Evolutionary conservation across 1,140 invertebrate species (phyloP).

Genomic region (Schlechtendalia chinensis): DNA sequence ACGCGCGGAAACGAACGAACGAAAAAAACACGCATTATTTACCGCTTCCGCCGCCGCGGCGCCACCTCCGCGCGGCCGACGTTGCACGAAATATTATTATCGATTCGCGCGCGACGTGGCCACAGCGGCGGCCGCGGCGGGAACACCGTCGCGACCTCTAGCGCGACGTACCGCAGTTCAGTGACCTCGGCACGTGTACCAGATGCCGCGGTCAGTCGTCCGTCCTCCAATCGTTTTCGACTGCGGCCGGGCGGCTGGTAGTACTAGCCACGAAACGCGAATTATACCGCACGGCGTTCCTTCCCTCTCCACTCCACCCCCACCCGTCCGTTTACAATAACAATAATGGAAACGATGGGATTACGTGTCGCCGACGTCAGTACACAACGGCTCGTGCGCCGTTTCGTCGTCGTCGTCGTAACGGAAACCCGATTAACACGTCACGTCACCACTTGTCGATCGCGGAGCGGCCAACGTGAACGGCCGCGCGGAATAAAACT

Average conservation of each 20-base stretch:
- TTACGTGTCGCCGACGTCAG: no score
- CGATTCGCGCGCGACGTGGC: background rate
- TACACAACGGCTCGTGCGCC: background rate
- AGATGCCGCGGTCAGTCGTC: slow-evolving; percentile 48
- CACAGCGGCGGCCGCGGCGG: slow-evolving; percentile 10
- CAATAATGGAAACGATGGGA: no score
- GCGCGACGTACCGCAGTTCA: slow-evolving; percentile 35
- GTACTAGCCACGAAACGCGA: background rate
- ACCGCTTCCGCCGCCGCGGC: background rate
- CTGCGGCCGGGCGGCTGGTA: background rate
- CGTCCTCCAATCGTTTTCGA: background rate
- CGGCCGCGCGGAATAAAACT: background rate
- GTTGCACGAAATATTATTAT: background rate
- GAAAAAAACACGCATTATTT: background rate
- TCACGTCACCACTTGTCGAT: no score
- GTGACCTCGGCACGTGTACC: slow-evolving; percentile 49
- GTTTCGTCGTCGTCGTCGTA: no score
- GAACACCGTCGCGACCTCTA: slow-evolving; percentile 41
- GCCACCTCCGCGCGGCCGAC: background rate
- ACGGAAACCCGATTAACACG: background rate
- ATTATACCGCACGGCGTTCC: background rate
- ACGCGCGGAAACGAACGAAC: background rate
- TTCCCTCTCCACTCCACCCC: background rate
- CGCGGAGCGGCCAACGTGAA: no score
- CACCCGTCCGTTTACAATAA: no score